Evolutionary conservation across 2,797 vertebrate species (phyloP), one percentile per base, ranked within the genome.

Genomic region (Lates japonicus): DNA sequence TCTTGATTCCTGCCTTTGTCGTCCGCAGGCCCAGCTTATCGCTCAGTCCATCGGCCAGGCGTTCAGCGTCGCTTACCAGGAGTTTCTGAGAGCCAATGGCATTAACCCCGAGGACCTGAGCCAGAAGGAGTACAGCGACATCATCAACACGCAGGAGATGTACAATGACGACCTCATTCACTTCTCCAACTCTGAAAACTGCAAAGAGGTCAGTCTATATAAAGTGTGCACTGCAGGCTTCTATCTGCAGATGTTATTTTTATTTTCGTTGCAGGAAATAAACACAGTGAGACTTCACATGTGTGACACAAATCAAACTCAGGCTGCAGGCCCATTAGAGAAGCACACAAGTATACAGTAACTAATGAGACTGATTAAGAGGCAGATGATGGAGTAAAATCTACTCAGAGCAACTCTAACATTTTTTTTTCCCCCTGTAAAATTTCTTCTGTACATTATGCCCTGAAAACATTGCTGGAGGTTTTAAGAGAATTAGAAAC

Each of bases 101-200:
- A 99, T 99, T 81, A 99, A 99, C 93, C 98, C 98, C 0, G 98
- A 99, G 86, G 98, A 99, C 92, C 96, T 99, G 89, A 99, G 98
- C 92, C 98, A 99, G 95, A 99, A 99, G 80, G 98, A 99, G 81
- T 99, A 99, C 95, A 99, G 98, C 9, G 98, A 99, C 93, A 97
- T 99, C 93, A 98, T 99, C 94, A 99, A 97, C 87, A 99, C 98
- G 52, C 98, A 99, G 90, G 98, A 99, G 93, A 99, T 99, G 98
- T 99, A 99, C 94, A 99, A 99, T 1, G 98, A 99, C 7, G 98
- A 99, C 90, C 98, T 99, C 82, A 97, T 99, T 93, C 98, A 99
- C 92, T 99, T 99, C 93, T 99, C 98, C 79, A 99, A 99, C 94
- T 99, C 98, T 0, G 98, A 98, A 84, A 99, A 99, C 95, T 99